phyloP scores from a whole-genome alignment of 2,888 invertebrate species.

The Chrysomela aeneicollis region DNA sequence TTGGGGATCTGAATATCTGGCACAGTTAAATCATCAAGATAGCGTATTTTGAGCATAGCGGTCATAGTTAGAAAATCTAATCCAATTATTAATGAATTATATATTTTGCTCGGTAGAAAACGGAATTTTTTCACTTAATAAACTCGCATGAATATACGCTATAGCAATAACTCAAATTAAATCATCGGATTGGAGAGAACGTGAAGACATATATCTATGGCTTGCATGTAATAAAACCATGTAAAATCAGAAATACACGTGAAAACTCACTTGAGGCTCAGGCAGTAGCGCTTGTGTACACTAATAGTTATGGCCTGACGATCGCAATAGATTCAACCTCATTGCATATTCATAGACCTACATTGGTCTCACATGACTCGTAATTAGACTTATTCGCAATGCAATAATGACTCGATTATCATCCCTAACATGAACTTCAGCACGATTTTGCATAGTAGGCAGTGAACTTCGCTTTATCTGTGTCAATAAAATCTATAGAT shows the following conservation, averaged over 20 bases:
- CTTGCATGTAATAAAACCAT: background rate
- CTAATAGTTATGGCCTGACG: slow-evolving; percentile 57
- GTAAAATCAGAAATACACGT: background rate
- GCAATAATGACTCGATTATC: slow-evolving; percentile 57
- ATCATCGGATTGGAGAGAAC: background rate
- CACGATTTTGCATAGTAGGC: slow-evolving; percentile 23
- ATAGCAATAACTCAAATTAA: background rate
- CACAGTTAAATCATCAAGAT: no score
- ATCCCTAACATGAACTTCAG: slow-evolving; percentile 48
- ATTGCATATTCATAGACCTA: slow-evolving; percentile 60
- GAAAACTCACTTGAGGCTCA: slow-evolving; percentile 35
- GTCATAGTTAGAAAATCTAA: no score
- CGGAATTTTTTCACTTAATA: no score
- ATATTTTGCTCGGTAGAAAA: no score
- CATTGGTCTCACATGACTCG: slow-evolving; percentile 56
- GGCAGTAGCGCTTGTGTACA: slow-evolving; percentile 39
- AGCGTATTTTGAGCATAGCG: no score
- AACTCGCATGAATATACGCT: no score
- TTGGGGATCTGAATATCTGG: no score
- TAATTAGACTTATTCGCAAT: slow-evolving; percentile 59
- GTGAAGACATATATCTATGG: background rate
- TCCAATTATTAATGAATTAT: no score
- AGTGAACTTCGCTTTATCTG: background rate
- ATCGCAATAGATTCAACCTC: slow-evolving; percentile 57
- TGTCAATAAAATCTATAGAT: background rate